Evolutionary conservation across 2,797 vertebrate species (phyloP).

Genomic region (Pteropus rufus): DNA sequence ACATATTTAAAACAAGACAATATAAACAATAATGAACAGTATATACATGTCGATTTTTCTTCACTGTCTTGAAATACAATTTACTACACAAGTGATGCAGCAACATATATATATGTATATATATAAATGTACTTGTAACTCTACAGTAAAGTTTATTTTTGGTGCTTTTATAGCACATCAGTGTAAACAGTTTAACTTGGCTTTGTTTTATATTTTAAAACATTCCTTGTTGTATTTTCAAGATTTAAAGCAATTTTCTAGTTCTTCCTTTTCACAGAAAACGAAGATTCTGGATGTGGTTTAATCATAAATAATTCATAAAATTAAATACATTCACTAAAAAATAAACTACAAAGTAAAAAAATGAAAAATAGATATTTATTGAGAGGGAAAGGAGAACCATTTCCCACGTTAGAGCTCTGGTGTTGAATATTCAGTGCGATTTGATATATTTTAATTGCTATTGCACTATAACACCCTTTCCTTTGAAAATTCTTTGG

Average conservation of each 20-base stretch:
- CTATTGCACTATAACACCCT: slow-evolving; percentile 96
- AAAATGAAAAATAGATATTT: slow-evolving; percentile 92
- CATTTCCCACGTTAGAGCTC: slow-evolving; percentile 93
- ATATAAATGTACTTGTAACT: slow-evolving; percentile 94
- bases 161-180: slow-evolving; percentile 94
- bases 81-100: slow-evolving; percentile 91
- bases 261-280: slow-evolving; percentile 99
- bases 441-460: slow-evolving; percentile 89
- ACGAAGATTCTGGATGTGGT: slow-evolving; percentile 98
- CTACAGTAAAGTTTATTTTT: slow-evolving; percentile 92
- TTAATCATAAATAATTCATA: slow-evolving; percentile 98
- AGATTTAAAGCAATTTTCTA: slow-evolving; percentile 99
- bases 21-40: slow-evolving; percentile 99
- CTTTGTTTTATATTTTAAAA: slow-evolving; percentile 99
- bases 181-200: slow-evolving; percentile 99
- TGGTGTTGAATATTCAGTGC: slow-evolving; percentile 98
- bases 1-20: slow-evolving; percentile 99
- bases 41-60: slow-evolving; percentile 95
- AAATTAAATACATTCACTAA: slow-evolving; percentile 99
- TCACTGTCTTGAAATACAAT: slow-evolving; percentile 91
- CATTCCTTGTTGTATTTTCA: slow-evolving; percentile 96
- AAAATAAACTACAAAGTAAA: slow-evolving; percentile 99
- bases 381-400: slow-evolving; percentile 98
- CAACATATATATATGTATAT: slow-evolving; percentile 88
- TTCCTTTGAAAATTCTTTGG: slow-evolving; percentile 96